phyloP scores from a whole-genome alignment of 2,113 vertebrate genomes.

The Deroptyus accipitrinus region DNA sequence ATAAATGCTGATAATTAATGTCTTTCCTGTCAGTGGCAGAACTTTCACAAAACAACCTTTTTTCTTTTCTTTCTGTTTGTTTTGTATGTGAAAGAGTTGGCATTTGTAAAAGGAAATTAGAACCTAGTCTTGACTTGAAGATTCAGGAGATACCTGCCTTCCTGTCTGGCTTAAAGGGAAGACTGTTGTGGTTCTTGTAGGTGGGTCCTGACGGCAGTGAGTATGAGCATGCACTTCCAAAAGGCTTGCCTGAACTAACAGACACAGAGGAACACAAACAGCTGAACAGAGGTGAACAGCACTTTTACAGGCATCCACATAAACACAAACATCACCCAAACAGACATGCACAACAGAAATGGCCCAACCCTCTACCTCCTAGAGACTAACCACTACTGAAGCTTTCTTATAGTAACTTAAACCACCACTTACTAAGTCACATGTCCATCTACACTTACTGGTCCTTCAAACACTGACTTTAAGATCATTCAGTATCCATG shows the following conservation, averaged over 20 bases:
- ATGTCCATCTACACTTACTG: background rate
- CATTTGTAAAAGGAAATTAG: background rate
- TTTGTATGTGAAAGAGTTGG: background rate
- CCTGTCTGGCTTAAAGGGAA: background rate
- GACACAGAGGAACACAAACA: background rate
- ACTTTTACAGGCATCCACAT: background rate
- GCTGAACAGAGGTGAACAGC: background rate
- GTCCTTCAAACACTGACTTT: background rate
- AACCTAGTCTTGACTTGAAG: background rate
- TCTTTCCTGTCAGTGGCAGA: background rate
- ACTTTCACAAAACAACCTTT: background rate
- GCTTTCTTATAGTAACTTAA: rapidly evolving
- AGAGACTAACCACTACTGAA: background rate
- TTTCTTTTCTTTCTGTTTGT: background rate
- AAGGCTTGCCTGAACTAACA: too few species aligned
- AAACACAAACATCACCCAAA: background rate
- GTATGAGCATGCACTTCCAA: background rate
- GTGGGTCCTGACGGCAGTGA: background rate
- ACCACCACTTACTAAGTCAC: background rate
- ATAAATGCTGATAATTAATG: background rate
- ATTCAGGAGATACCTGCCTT: background rate
- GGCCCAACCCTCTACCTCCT: background rate
- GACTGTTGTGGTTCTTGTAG: background rate
- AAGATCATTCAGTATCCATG: background rate
- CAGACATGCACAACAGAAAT: background rate